A percentile compares a stretch with the other conserved stretches of the same genome.
phyloP scores from a whole-genome alignment of 2,113 vertebrate species.

The Verasper variegatus region DNA sequence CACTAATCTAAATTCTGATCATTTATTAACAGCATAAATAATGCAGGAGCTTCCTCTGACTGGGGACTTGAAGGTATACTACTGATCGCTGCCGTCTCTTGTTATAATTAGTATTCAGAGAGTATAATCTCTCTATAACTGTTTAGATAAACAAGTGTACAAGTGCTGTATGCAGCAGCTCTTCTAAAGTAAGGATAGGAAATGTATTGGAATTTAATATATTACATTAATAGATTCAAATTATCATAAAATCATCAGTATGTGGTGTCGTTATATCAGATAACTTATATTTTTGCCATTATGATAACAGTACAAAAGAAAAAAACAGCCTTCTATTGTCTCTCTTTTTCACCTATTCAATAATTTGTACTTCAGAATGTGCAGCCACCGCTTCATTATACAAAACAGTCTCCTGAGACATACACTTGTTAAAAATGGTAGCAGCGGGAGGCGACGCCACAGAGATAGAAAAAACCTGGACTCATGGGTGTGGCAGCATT shows the following conservation, averaged over 20 bases:
- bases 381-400: background rate
- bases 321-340: background rate
- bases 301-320: background rate
- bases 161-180: too few species aligned
- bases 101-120: conserved; percentile 6
- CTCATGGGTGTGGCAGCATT: background rate
- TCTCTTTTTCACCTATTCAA: background rate
- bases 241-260: background rate
- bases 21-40: conserved; percentile 18
- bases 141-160: background rate
- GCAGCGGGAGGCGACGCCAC: background rate
- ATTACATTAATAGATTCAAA: too few species aligned
- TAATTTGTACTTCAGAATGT: background rate
- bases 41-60: conserved; percentile 4
- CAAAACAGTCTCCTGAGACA: background rate
- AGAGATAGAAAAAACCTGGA: background rate
- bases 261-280: background rate
- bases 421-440: background rate
- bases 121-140: background rate
- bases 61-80: conserved; percentile 5
- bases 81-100: background rate
- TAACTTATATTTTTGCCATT: background rate
- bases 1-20: background rate
- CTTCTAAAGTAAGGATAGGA: background rate
- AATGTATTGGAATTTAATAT: background rate